A percentile compares a stretch with the other conserved stretches of the same genome.
Evolutionary conservation across 2,113 vertebrate genomes (phyloP).

Genomic region (Notechis scutatus): DNA sequence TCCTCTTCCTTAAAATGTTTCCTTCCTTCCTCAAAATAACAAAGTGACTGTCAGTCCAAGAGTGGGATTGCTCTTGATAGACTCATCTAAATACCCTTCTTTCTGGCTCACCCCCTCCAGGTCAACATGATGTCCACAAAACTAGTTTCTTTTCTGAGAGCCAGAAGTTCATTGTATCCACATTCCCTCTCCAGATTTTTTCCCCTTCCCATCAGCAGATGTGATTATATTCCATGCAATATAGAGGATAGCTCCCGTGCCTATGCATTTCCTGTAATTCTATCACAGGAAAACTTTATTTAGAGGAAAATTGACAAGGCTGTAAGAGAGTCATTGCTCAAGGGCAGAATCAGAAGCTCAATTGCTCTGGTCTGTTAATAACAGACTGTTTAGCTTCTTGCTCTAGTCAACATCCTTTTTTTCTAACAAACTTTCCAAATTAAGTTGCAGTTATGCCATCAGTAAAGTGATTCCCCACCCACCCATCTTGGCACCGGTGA

Average conservation of each 20-base stretch:
- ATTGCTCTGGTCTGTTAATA: conserved; percentile 10
- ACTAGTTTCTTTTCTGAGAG: not conserved
- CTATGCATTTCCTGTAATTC: conserved; percentile 17
- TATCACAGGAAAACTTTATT: conserved; percentile 22
- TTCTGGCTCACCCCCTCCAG: not conserved
- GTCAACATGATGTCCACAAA: not conserved
- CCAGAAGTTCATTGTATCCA: not conserved
- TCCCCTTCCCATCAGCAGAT: not conserved
- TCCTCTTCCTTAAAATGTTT: not conserved
- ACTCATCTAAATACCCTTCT: not conserved
- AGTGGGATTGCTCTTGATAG: not conserved
- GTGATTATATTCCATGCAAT: not conserved
- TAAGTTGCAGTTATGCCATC: conserved; percentile 7
- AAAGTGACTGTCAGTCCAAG: not conserved
- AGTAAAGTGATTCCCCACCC: not conserved
- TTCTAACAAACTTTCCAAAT: not conserved
- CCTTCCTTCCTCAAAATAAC: not conserved
- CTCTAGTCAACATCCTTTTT: conserved; percentile 17
- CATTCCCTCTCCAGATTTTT: not conserved
- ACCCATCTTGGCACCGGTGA: not conserved
- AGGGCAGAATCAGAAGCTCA: not conserved
- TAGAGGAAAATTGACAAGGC: conserved; percentile 3
- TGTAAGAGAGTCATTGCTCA: not conserved
- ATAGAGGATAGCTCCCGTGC: not conserved
- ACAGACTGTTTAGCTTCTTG: not conserved